Base-by-base conservation (phyloP, 1,140 invertebrate genomes). In the Hyposmocoma kahamanoa region DNA sequence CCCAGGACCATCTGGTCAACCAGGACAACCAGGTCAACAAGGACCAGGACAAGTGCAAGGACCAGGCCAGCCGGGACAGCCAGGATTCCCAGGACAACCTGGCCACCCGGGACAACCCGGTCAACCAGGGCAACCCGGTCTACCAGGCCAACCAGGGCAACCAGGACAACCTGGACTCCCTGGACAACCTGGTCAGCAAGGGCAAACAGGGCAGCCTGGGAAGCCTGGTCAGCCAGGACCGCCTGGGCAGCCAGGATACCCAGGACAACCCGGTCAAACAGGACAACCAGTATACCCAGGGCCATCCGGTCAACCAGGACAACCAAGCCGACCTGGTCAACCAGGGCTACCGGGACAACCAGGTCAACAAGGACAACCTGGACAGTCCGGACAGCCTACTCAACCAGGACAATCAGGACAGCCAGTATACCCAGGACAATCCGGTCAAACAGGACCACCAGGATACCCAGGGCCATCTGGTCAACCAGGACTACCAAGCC, bases 401-500 rank as follows among this genome's bases (percentile, higher is more conserved):
- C 30, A 46, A 32, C 15, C 44, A 1, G 44, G 44, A 5, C 44
- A 46, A 13, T 19, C 30, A 46, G 44, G 44, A 32, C 11, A 34
- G 9, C 26, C 28, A 1, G 44, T 28, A 9, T 15, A 46, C 6
- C 44, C 44, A 8, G 44, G 50, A 26, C 18, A 49, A 13, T 13
- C 30, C 4, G 30, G 30, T n/a, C 30, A 34, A n/a, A 9, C 30
- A 6, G 30, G 30, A 34, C 13, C 10, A 6, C 30, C 30, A 34
- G 30, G 30, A 34, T 13, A 34, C 9, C 4, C 4, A 34, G 30
- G 59, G 22, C 44, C 42, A 45, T 60, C 67, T 39, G 66, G 70
- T 19, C 9, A 24, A 34, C 65, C 63, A 55, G 64, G 65, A 43
- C 18, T 48, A 42, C 71, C 66, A 59, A 62, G 63, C 38, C 13